A percentile compares a stretch with the other conserved stretches of the same genome.
phyloP scores from a whole-genome alignment of 2,888 invertebrate species.

The Eubasilissa splendida region DNA sequence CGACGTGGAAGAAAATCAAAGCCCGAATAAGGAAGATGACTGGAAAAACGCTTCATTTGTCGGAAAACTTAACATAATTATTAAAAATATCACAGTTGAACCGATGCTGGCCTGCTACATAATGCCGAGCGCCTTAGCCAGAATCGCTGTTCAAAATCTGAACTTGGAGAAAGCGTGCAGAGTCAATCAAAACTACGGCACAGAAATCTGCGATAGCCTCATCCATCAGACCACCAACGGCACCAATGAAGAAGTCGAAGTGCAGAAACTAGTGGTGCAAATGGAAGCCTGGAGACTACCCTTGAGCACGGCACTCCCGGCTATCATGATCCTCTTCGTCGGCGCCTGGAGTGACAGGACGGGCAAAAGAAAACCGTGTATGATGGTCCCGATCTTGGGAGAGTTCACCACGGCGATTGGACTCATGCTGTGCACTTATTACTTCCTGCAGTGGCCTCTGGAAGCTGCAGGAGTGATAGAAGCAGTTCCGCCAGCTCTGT shows the following conservation, averaged over 20 bases:
- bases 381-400: constrained; percentile 72
- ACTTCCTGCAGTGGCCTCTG: constrained; percentile 71
- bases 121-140: constrained; percentile 76
- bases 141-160: constrained; percentile 85
- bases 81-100: constrained; percentile 76
- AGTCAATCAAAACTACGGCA: constrained; percentile 81
- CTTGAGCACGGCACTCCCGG: constrained; percentile 71
- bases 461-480: constrained; percentile 71
- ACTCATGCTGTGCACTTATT: constrained; percentile 71
- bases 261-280: constrained; percentile 72
- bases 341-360: constrained; percentile 77
- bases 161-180: constrained; percentile 89
- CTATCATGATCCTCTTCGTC: constrained; percentile 71
- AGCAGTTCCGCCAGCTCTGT: constrained; percentile 71
- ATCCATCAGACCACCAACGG: constrained; percentile 79
- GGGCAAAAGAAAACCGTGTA: constrained; percentile 73
- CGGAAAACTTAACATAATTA: background rate
- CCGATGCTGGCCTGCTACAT: constrained; percentile 77
- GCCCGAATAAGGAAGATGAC: background rate
- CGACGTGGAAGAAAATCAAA: background rate
- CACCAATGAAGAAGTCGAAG: constrained; percentile 76
- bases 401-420: constrained; percentile 70
- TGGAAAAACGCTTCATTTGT: constrained; percentile 15
- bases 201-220: constrained; percentile 81
- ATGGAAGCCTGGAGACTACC: constrained; percentile 74